Evolutionary conservation across 2,888 invertebrate species (phyloP), one percentile per base, ranked within the genome.

Genomic region (Actias luna): DNA sequence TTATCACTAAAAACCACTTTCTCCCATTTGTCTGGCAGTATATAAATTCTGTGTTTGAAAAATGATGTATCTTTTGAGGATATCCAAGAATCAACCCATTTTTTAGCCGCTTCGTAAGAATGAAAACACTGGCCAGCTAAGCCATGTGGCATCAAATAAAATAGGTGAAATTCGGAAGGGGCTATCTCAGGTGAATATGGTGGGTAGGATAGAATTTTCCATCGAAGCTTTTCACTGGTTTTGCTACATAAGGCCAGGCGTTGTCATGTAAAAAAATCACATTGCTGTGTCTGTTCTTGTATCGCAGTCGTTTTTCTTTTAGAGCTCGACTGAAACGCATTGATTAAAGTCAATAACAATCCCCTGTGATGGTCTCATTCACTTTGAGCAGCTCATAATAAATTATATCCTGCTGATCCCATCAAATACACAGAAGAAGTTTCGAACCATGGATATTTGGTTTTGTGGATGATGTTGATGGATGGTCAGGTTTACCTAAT

Each of bases 401-500:
- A n/a, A n/a, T n/a, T n/a, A n/a, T n/a, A n/a, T n/a, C n/a, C n/a
- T n/a, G n/a, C n/a, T n/a, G n/a, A n/a, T n/a, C n/a, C n/a, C n/a
- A n/a, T n/a, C n/a, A n/a, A n/a, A n/a, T n/a, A n/a, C n/a, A n/a
- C n/a, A n/a, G n/a, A n/a, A n/a, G n/a, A n/a, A n/a, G n/a, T n/a
- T n/a, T n/a, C n/a, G n/a, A 36, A 22, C 36, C 63, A 58, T 60
- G 64, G 46, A 60, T 66, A 66, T 66, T 64, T 46, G 60, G 64
- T 57, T 46, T 58, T 50, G 63, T 55, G n/a, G 60, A 63, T 57
- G 58, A 60, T 58, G 63, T 61, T 46, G 59, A 50, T 33, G 63
- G 57, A 60, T 63, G 55, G 57, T 42, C 58, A 36, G 63, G 59
- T 57, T 60, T 35, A 59, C 62, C 63, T 57, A 63, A 68, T 58